Base-by-base conservation (phyloP, 2,113 vertebrate genomes). In the Anolis sagrei region DNA sequence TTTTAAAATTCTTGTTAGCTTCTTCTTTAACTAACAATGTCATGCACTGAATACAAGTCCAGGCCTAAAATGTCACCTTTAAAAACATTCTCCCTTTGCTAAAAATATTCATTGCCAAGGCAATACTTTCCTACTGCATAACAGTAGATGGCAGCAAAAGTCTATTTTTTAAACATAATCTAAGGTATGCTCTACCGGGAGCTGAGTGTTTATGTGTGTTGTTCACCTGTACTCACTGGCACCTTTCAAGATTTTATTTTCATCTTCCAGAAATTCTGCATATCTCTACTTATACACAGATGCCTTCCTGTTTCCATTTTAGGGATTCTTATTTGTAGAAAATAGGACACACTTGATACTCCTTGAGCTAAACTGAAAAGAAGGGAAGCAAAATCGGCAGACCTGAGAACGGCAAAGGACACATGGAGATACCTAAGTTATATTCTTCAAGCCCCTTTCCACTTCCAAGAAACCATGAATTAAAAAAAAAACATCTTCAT, bases 91-190 rank as follows among this genome's bases (percentile, higher is more conserved):
- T 0, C 1, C 29, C 27, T 48, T 7, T 68, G 0, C 0, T 11
- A 27, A 36, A 16, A 1, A 8, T 62, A 54, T 77, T 58, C 49
- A 1, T 54, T 29, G 11, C 36, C 74, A 48, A 78, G 34, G 72
- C 18, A 34, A n/a, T 75, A 84, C 51, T 32, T 34, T 88, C 29
- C 44, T 34, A 29, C 6, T 44, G 1, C 0, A 3, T 21, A 72
- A 83, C 96, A 94, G 94, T 93, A 96, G 96, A 93, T 96, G 96
- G 96, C 95, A 97, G 93, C 93, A 97, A 84, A 90, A 82, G 79
- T 81, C 91, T 92, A 81, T 0, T 6, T 5, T 81, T 44, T 3
- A 13, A 18, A 85, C 29, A 79, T 86, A 61, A 64, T 77, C 27
- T 82, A 90, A 27, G 23, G 54, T 82, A 51, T 5, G 29, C 48